A percentile compares a stretch with the other conserved stretches of the same genome.
Conservation (phyloP, 2,888 invertebrate genomes). For the Dicranocentrus wangi region DNA sequence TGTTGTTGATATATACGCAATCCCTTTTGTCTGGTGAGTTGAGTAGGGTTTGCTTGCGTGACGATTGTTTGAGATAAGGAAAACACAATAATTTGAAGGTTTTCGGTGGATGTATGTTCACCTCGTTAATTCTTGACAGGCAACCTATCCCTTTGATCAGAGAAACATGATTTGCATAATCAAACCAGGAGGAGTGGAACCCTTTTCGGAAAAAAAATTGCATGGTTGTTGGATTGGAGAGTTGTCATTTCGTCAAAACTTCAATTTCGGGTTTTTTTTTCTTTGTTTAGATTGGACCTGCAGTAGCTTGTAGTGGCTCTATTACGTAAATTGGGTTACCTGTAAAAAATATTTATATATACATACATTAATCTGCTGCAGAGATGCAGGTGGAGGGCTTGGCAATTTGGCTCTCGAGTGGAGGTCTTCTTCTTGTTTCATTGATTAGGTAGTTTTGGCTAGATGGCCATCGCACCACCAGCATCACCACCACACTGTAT, state of each 20-base stretch:
- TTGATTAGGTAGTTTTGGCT: not conserved
- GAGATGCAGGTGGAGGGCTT: constrained; percentile 38
- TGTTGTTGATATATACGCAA: too few relatives aligned
- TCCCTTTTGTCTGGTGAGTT: too few relatives aligned
- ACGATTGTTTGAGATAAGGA: too few relatives aligned
- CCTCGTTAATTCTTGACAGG: constrained; percentile 22
- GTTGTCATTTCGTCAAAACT: too few relatives aligned
- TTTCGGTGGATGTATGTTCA: too few relatives aligned
- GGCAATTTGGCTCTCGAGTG: constrained; percentile 26
- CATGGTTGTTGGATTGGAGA: not conserved
- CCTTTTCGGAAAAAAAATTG: not conserved
- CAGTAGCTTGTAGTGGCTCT: not conserved
- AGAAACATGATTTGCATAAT: constrained; percentile 40
- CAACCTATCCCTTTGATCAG: constrained; percentile 18
- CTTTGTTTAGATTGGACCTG: too few relatives aligned
- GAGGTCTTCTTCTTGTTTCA: not conserved
- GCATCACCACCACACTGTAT: too few relatives aligned
- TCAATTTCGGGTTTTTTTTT: too few relatives aligned
- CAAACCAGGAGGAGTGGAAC: constrained; percentile 1
- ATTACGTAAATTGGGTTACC: constrained; percentile 7
- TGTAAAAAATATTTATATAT: constrained; percentile 18
- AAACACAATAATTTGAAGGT: too few relatives aligned
- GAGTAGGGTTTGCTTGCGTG: too few relatives aligned
- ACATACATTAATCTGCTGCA: not conserved
- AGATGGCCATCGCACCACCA: too few relatives aligned